phyloP scores from a whole-genome alignment of 2,888 invertebrate species.

The Neoscelio sp. region DNA sequence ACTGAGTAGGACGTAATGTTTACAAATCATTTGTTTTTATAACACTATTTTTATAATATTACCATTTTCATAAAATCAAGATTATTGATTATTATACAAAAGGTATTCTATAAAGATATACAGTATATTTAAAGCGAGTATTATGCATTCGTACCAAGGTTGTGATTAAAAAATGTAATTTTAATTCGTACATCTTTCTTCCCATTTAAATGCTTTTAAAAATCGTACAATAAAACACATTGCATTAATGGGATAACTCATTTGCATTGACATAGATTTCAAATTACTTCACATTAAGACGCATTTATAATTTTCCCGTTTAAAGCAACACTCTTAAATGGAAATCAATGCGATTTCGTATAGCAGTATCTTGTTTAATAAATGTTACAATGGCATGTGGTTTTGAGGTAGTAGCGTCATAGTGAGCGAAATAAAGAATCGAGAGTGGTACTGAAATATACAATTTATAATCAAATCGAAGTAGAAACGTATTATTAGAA shows the following conservation, averaged over 20 bases:
- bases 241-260: constrained; percentile 1
- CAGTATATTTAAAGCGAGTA: not conserved
- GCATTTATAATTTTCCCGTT: constrained; percentile 9
- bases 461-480: too few relatives aligned
- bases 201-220: constrained; percentile 1
- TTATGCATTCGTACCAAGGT: not conserved
- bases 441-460: too few relatives aligned
- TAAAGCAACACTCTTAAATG: constrained; percentile 13
- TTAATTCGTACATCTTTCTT: not conserved
- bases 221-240: not conserved
- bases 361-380: too few relatives aligned
- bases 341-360: not conserved
- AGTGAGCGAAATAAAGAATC: too few relatives aligned
- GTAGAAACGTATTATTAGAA: too few relatives aligned
- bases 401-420: too few relatives aligned
- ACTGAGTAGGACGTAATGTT: too few relatives aligned
- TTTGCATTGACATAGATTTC: constrained; percentile 15
- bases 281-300: constrained; percentile 23
- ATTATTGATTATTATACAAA: too few relatives aligned
- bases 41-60: too few relatives aligned
- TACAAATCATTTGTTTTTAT: too few relatives aligned
- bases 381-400: too few relatives aligned
- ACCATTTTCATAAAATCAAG: not conserved
- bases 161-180: not conserved
- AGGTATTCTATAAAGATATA: too few relatives aligned